Conservation (phyloP, 2,888 invertebrate genomes). For the Euzophera pinguis region DNA sequence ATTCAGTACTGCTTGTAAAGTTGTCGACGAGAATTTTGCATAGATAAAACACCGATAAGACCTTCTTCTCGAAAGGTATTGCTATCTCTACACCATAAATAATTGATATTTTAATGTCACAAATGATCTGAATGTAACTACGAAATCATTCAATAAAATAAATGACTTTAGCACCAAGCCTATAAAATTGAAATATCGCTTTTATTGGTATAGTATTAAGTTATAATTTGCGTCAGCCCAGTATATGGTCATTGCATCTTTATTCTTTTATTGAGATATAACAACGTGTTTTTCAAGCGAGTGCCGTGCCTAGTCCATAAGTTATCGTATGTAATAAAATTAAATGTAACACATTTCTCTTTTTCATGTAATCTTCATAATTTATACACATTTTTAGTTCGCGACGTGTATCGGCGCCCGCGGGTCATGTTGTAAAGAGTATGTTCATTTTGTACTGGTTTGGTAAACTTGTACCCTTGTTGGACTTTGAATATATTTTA, state of each 20-base stretch:
- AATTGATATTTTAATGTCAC: slow-evolving; percentile 79
- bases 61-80: slow-evolving; percentile 52
- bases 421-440: slow-evolving; percentile 37
- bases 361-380: slow-evolving; percentile 79
- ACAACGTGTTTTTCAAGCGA: slow-evolving; percentile 70
- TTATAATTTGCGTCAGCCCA: slow-evolving; percentile 19
- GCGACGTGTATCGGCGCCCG: slow-evolving; percentile 66
- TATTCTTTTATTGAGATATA: slow-evolving; percentile 23
- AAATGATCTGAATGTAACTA: slow-evolving; percentile 77
- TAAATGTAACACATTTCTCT: slow-evolving; percentile 80
- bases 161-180: slow-evolving; percentile 35
- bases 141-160: slow-evolving; percentile 36
- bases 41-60: slow-evolving; percentile 36
- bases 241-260: slow-evolving; percentile 22
- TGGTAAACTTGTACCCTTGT: slow-evolving; percentile 17
- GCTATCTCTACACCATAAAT: slow-evolving; percentile 74
- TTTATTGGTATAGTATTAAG: slow-evolving; percentile 18
- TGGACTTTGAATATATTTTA: too few relatives aligned
- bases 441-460: slow-evolving; percentile 30
- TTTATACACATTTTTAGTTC: slow-evolving; percentile 76
- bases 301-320: slow-evolving; percentile 71
- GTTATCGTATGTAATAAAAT: slow-evolving; percentile 79
- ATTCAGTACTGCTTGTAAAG: slow-evolving; percentile 18
- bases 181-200: slow-evolving; percentile 18
- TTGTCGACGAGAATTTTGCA: slow-evolving; percentile 41